Evolutionary conservation across 1,140 invertebrate genomes (phyloP).

Genomic region (Nomia melanderi): DNA sequence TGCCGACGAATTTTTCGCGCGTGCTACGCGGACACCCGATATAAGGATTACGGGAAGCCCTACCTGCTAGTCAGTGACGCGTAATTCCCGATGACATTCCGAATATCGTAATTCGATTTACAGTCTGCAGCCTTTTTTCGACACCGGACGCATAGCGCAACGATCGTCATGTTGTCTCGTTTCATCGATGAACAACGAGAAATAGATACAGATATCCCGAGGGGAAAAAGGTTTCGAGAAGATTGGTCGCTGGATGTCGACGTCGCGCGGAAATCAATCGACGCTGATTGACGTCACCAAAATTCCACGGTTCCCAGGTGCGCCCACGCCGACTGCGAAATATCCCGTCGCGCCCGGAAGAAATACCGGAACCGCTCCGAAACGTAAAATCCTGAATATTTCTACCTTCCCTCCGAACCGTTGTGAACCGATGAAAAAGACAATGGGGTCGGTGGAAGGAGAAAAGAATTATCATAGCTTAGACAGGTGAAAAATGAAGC

Average conservation of each 20-base stretch:
- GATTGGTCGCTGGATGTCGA: too few species aligned
- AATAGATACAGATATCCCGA: too few species aligned
- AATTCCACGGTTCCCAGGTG: constrained; percentile 24
- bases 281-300: constrained; percentile 39
- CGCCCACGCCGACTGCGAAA: neutral
- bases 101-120: neutral
- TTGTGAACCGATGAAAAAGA: too few species aligned
- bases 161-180: too few species aligned
- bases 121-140: neutral
- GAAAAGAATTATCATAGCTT: too few species aligned
- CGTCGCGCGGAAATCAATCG: constrained; percentile 18
- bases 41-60: constrained; percentile 52
- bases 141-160: too few species aligned
- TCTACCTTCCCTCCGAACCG: too few species aligned
- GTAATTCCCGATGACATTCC: constrained; percentile 29
- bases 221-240: too few species aligned
- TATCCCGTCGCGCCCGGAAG: neutral
- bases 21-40: constrained; percentile 51
- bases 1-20: constrained; percentile 40
- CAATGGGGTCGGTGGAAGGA: too few species aligned
- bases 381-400: too few species aligned
- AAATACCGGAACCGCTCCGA: neutral
- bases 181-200: too few species aligned
- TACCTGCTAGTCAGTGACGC: neutral
- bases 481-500: too few species aligned